Conservation (phyloP, 2,888 invertebrate genomes). For the Tetramorium bicarinatum region DNA sequence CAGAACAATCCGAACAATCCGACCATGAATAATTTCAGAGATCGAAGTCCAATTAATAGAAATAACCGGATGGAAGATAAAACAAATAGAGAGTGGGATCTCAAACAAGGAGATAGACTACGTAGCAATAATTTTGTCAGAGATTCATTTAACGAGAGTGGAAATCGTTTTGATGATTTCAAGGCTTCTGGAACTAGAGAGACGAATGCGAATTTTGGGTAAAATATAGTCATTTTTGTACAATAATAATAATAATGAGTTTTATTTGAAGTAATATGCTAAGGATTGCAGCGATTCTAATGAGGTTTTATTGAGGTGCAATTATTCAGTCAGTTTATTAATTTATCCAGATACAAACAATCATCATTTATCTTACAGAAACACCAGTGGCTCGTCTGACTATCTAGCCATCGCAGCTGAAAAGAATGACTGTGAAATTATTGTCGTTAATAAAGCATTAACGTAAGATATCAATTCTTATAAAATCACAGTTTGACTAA, state of each 20-base stretch:
- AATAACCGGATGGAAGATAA: conserved; percentile 76
- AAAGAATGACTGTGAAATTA: conserved; percentile 96
- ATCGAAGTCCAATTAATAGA: conserved; percentile 83
- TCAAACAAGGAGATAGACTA: conserved; percentile 79
- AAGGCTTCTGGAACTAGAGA: conserved; percentile 76
- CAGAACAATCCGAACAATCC: conserved; percentile 62
- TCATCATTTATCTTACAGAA: conserved; percentile 56
- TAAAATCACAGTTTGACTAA: not conserved
- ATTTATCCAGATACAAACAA: not conserved
- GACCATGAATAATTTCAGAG: conserved; percentile 80
- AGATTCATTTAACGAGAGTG: conserved; percentile 80
- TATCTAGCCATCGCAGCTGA: conserved; percentile 86
- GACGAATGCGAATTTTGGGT: conserved; percentile 81
- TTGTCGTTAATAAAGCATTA: conserved; percentile 93
- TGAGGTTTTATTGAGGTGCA: not conserved
- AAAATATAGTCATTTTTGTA: conserved; percentile 51
- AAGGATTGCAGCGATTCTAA: not conserved
- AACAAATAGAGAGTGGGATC: conserved; percentile 79
- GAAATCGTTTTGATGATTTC: conserved; percentile 81
- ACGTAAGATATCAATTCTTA: conserved; percentile 89
- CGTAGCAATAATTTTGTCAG: conserved; percentile 75
- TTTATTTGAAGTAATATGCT: not conserved
- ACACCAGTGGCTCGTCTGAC: conserved; percentile 74
- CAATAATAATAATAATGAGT: not conserved
- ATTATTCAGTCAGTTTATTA: not conserved